phyloP scores from a whole-genome alignment of 2,797 vertebrate genomes.

The Apodemus agrarius region DNA sequence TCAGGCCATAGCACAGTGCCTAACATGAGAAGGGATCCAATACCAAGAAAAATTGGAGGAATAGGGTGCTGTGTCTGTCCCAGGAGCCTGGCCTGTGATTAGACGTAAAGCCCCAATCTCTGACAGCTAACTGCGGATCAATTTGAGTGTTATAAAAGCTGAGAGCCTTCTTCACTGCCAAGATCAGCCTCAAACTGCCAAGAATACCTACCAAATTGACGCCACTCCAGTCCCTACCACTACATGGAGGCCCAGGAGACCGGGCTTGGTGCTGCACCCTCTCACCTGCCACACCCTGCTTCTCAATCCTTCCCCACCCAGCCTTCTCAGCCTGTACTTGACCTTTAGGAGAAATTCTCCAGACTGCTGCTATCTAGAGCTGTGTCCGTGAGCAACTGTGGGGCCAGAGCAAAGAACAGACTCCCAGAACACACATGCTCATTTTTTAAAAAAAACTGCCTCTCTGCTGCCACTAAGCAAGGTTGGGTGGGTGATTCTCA shows the following conservation, averaged over 20 bases:
- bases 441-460: neutral
- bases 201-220: neutral
- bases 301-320: neutral
- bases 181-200: neutral
- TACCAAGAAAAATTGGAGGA: neutral
- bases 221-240: neutral
- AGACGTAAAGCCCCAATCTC: neutral
- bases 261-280: neutral
- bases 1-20: neutral
- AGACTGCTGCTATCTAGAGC: neutral
- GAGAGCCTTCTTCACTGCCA: neutral
- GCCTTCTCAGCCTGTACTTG: neutral
- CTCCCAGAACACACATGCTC: neutral
- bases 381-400: neutral
- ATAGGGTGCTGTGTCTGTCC: neutral
- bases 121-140: neutral
- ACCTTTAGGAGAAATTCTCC: neutral
- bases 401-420: neutral
- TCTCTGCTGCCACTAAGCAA: neutral
- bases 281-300: neutral
- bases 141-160: neutral
- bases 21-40: neutral
- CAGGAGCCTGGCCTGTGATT: neutral
- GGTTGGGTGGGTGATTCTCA: neutral
- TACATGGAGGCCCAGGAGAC: neutral